phyloP scores from a whole-genome alignment of 2,113 vertebrate species.

The Chamaea fasciata region DNA sequence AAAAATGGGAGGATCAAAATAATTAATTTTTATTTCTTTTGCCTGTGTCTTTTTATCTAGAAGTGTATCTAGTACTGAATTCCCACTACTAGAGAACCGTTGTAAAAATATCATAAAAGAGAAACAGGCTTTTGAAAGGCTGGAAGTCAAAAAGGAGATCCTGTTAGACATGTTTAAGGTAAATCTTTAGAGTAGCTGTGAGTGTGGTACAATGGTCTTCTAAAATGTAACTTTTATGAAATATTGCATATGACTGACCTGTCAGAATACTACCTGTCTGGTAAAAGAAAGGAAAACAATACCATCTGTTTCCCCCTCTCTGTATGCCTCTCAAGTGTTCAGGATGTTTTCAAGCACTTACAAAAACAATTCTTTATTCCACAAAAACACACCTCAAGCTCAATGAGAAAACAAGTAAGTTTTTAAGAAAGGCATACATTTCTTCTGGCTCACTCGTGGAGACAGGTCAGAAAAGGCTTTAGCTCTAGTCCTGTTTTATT shows the following conservation, averaged over 20 bases:
- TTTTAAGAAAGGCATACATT: background rate
- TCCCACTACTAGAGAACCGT: constrained; percentile 62
- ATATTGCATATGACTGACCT: background rate
- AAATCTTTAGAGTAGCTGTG: background rate
- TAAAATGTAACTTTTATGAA: background rate
- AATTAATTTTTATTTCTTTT: background rate
- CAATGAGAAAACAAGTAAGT: background rate
- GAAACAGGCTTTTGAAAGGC: constrained; percentile 76
- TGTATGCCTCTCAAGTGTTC: background rate
- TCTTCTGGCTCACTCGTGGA: background rate
- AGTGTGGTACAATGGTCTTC: background rate
- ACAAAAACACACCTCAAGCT: background rate
- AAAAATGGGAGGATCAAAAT: background rate
- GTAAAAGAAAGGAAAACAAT: background rate
- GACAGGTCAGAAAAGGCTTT: background rate
- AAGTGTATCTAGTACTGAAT: constrained; percentile 73
- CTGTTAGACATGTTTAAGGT: constrained; percentile 81
- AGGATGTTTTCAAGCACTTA: background rate
- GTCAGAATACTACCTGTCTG: background rate
- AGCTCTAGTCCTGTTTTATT: background rate
- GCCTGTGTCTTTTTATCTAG: constrained; percentile 28
- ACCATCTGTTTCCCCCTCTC: background rate
- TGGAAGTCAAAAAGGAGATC: constrained; percentile 75
- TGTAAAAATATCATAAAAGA: constrained; percentile 76
- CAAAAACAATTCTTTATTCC: background rate